These are phyloP conservation scores for Drosophila tripunctata DNA, from an alignment of 2,888 invertebrate species.

Conservation along the genomic window DNA sequence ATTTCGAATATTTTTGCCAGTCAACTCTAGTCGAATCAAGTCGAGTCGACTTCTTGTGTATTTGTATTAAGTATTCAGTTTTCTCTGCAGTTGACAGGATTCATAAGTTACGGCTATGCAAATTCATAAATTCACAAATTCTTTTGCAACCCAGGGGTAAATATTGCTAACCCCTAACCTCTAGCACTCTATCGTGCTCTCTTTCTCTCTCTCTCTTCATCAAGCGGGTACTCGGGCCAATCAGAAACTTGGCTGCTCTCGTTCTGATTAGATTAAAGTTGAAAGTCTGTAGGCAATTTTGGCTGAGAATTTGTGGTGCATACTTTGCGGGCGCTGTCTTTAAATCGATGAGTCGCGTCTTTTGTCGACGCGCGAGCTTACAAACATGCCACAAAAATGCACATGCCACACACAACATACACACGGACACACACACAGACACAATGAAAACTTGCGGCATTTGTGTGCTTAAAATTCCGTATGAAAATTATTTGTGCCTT, in stretches of 20 bases:
- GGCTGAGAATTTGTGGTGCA: constrained; percentile 30
- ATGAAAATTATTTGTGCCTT: constrained; percentile 42
- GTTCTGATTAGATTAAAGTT: constrained; percentile 48
- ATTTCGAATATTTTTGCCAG: constrained; percentile 36
- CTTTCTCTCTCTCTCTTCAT: background rate
- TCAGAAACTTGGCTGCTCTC: constrained; percentile 1
- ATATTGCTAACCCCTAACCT: background rate
- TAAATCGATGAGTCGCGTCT: constrained; percentile 41
- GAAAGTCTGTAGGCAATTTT: constrained; percentile 1
- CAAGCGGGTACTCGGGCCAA: background rate
- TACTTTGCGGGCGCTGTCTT: constrained; percentile 48
- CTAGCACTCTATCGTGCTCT: background rate
- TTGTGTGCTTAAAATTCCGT: constrained; percentile 46
- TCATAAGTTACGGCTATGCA: constrained; percentile 46
- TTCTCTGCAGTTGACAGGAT: constrained; percentile 47
- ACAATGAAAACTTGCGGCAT: constrained; percentile 32
- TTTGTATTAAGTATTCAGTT: constrained; percentile 33
- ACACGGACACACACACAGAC: background rate
- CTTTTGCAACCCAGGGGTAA: constrained; percentile 21
- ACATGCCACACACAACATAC: constrained; percentile 5
- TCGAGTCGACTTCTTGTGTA: too few species aligned
- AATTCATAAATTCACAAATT: constrained; percentile 50
- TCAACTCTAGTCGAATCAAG: background rate
- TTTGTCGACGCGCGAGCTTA: constrained; percentile 13
- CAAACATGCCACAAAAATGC: constrained; percentile 25